A percentile compares a stretch with the other conserved stretches of the same genome.
Conservation (phyloP, 2,888 invertebrate species). For the Lordiphosa andalusiaca region DNA sequence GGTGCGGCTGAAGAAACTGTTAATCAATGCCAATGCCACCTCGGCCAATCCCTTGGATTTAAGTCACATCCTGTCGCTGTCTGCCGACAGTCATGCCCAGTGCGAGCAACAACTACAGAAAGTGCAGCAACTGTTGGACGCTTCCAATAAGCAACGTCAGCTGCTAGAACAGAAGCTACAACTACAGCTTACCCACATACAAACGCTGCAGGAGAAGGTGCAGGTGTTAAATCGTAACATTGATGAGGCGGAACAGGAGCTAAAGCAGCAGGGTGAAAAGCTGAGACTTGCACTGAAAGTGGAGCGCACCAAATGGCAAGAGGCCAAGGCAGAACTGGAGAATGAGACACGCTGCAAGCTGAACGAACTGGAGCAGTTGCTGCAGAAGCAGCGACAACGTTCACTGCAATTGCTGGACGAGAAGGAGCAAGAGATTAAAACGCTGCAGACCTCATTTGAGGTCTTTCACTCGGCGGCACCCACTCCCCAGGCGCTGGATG, state of each 20-base stretch:
- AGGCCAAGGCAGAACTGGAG: conserved; percentile 77
- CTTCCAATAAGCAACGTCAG: conserved; percentile 78
- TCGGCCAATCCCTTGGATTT: conserved; percentile 84
- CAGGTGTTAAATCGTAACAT: conserved; percentile 84
- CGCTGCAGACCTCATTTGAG: conserved; percentile 83
- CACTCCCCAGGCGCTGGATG: conserved; percentile 13
- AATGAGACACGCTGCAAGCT: conserved; percentile 82
- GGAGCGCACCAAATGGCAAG: conserved; percentile 78
- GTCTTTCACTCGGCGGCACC: conserved; percentile 74
- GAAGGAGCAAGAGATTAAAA: conserved; percentile 87
- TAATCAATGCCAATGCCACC: conserved; percentile 83
- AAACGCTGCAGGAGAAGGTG: conserved; percentile 85
- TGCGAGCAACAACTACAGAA: conserved; percentile 85
- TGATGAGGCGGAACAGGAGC: conserved; percentile 84
- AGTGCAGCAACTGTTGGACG: conserved; percentile 85
- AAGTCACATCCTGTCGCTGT: conserved; percentile 80
- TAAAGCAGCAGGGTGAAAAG: conserved; percentile 83
- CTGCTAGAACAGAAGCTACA: conserved; percentile 66
- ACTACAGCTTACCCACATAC: conserved; percentile 83
- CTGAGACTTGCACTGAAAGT: conserved; percentile 81
- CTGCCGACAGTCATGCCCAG: conserved; percentile 81
- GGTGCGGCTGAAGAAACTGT: conserved; percentile 83
- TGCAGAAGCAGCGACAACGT: conserved; percentile 89
- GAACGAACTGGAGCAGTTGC: conserved; percentile 85
- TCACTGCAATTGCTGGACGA: conserved; percentile 89